Evolutionary conservation across 2,888 invertebrate species (phyloP), one percentile per base, ranked within the genome.

Genomic region (Podotricha telesiphe): DNA sequence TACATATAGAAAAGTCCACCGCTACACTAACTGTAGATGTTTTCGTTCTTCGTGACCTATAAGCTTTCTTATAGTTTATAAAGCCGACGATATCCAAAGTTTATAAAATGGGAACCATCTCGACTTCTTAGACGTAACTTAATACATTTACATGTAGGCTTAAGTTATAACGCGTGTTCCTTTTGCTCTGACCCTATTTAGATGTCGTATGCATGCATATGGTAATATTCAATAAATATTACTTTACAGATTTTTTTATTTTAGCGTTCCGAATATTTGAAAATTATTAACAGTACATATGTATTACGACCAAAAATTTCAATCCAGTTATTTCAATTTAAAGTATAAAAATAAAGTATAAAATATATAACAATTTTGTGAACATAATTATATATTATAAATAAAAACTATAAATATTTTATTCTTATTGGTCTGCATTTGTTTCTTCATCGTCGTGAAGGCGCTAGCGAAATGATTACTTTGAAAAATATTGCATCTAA

Each of bases 101-200:
- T 88, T 80, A 80, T 81, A 82, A 83, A 84, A 84, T 80, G 80
- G 78, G 81, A 59, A 71, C 66, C 64, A 55, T 40, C 68, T 64
- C 67, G 58, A 80, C 63, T 67, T 66, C 65, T 67, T 51, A 59
- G 68, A 64, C 68, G 61, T 68, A 73, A 71, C 67, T 70, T 74
- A 72, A 70, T 69, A 70, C 64, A 68, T 75, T 70, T 71, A 69
- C 69, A 68, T 72, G 64, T 70, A 73, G 67, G 71, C 78, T 82
- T 79, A 82, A 86, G 80, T 84, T 83, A 83, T 78, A 79, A 79
- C 79, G 82, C 81, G 83, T 83, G 82, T 82, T 82, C 83, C 83
- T 82, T 84, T 83, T 82, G 58, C 64, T 61, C 28, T 71, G 69
- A 51, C 67, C 71, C 64, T 61, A 67, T 71, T 71, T 65, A 40